A percentile compares a stretch with the other conserved stretches of the same genome.
Conservation (phyloP, 64 coral and sea anemone genomes). For the Platygyra sinensis region DNA sequence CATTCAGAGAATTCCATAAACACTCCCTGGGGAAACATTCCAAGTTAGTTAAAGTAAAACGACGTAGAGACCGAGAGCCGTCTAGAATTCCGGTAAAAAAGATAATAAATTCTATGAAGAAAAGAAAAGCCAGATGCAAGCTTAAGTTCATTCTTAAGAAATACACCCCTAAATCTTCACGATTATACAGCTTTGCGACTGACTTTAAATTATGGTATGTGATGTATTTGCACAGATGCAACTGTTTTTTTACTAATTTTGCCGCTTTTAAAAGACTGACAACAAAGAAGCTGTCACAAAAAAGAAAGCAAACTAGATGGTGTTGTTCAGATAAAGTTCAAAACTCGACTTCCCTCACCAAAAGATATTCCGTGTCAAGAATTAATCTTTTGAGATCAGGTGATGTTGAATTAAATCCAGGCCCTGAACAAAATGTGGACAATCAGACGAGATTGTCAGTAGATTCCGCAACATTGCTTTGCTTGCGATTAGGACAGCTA, state of each 20-base stretch:
- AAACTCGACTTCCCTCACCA: not conserved
- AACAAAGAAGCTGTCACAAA: not conserved
- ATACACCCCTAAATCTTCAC: not conserved
- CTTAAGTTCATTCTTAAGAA: slow-evolving; percentile 2
- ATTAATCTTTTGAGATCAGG: too few relatives aligned
- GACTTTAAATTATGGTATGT: slow-evolving; percentile 24
- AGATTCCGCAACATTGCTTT: too few relatives aligned
- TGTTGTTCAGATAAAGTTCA: not conserved
- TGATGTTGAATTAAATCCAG: too few relatives aligned
- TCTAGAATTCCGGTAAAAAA: not conserved
- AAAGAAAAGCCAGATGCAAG: too few relatives aligned
- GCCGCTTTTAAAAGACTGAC: not conserved
- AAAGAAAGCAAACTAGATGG: not conserved
- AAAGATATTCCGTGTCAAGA: too few relatives aligned
- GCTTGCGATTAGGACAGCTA: too few relatives aligned
- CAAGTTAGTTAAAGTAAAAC: not conserved
- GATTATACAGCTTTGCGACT: not conserved
- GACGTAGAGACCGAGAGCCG: not conserved
- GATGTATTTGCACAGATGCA: not conserved
- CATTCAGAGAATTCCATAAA: too few relatives aligned
- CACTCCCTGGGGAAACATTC: too few relatives aligned
- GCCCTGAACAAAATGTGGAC: too few relatives aligned
- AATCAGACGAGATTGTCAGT: too few relatives aligned
- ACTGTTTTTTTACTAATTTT: slow-evolving; percentile 17
- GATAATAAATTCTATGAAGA: not conserved